A percentile compares a stretch with the other conserved stretches of the same genome.
Conservation (phyloP, 2,888 invertebrate species). For the Acrobasis suavella region DNA sequence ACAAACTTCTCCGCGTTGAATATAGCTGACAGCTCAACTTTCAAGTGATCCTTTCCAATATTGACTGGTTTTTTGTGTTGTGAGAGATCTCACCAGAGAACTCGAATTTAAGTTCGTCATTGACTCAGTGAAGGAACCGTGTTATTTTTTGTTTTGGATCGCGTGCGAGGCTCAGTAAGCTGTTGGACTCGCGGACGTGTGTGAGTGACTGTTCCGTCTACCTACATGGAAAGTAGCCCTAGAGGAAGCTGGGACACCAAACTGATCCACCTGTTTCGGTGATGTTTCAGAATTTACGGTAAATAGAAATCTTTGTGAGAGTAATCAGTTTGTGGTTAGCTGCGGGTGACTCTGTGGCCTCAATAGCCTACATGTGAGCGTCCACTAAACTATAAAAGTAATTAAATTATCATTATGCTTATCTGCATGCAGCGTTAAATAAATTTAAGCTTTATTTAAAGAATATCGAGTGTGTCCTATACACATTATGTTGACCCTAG, state of each 20-base stretch:
- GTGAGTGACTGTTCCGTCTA: conserved; percentile 77
- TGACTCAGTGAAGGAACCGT: conserved; percentile 74
- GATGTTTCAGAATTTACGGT: conserved; percentile 70
- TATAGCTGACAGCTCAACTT: conserved; percentile 62
- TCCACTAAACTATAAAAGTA: background rate
- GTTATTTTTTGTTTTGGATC: conserved; percentile 78
- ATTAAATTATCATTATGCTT: background rate
- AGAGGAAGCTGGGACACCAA: conserved; percentile 62
- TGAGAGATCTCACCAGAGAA: conserved; percentile 60
- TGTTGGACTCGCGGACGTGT: conserved; percentile 67
- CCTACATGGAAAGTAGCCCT: conserved; percentile 74
- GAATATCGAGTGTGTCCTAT: background rate
- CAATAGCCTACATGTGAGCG: conserved; percentile 53
- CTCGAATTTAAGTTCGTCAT: conserved; percentile 54
- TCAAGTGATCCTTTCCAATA: conserved; percentile 64
- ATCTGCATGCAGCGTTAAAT: background rate
- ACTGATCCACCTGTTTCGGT: conserved; percentile 59
- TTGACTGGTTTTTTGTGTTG: conserved; percentile 69
- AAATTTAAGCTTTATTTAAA: background rate
- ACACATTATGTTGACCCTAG: background rate
- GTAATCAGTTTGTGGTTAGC: conserved; percentile 52
- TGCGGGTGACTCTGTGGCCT: conserved; percentile 72
- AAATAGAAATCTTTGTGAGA: conserved; percentile 55
- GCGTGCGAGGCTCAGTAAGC: conserved; percentile 73
- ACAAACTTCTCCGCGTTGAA: conserved; percentile 74